phyloP scores from a whole-genome alignment of 2,888 invertebrate species.

The Drosophila setosimentum region DNA sequence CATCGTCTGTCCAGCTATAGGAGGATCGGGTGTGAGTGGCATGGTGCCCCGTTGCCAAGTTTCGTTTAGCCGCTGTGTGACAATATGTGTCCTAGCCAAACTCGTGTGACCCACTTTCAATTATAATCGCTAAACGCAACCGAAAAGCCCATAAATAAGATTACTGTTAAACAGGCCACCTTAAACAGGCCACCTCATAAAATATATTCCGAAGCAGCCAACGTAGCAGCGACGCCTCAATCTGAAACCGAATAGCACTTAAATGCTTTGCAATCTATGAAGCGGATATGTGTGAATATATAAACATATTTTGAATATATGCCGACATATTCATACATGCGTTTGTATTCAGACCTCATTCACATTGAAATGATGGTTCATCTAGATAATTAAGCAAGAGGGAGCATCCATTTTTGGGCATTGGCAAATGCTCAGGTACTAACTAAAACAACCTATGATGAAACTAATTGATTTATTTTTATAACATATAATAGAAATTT shows the following conservation, averaged over 20 bases:
- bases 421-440: neutral
- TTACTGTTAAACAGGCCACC: slow-evolving; percentile 54
- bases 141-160: slow-evolving; percentile 67
- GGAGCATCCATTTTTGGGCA: slow-evolving; percentile 3
- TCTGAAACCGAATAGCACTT: slow-evolving; percentile 32
- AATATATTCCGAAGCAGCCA: slow-evolving; percentile 11
- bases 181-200: slow-evolving; percentile 44
- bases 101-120: slow-evolving; percentile 69
- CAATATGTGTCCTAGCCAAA: slow-evolving; percentile 45
- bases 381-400: neutral
- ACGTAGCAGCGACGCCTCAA: slow-evolving; percentile 24
- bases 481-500: neutral
- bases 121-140: slow-evolving; percentile 32
- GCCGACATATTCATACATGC: neutral
- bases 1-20: slow-evolving; percentile 14
- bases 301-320: neutral
- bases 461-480: neutral
- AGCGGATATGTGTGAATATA: neutral
- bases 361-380: neutral
- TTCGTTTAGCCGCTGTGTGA: neutral
- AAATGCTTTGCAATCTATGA: slow-evolving; percentile 7
- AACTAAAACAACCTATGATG: neutral
- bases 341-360: neutral
- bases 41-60: neutral
- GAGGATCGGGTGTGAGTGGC: neutral